Evolutionary conservation across 2,113 vertebrate species (phyloP).

Genomic region (Pardalotus punctatus): DNA sequence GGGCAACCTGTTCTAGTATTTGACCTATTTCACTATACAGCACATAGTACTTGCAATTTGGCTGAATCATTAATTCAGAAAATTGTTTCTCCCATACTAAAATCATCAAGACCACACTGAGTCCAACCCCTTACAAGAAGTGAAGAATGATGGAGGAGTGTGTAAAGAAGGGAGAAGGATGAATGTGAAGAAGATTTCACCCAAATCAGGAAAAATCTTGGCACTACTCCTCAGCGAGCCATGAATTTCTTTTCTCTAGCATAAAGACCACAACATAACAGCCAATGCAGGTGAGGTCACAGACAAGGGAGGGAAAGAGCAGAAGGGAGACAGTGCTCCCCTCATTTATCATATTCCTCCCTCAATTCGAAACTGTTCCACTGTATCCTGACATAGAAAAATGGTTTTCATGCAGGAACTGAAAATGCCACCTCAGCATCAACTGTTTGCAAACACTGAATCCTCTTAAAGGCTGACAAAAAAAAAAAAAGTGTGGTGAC

Average conservation of each 20-base stretch:
- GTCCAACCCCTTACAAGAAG: neutral
- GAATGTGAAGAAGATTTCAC: neutral
- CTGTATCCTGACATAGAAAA: neutral
- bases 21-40: neutral
- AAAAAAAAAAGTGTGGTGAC: neutral
- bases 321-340: neutral
- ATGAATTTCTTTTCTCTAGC: neutral
- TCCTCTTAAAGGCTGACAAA: constrained; percentile 19
- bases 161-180: neutral
- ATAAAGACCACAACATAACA: fast-evolving
- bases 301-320: neutral
- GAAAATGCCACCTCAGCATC: constrained; percentile 64
- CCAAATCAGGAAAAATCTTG: neutral
- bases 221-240: neutral
- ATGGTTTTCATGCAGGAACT: constrained; percentile 45
- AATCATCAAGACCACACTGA: neutral
- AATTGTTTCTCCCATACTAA: neutral
- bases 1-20: neutral
- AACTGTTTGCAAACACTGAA: constrained; percentile 32
- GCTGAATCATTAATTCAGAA: neutral
- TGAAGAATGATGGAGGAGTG: neutral
- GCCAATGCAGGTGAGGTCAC: neutral
- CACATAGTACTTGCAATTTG: neutral
- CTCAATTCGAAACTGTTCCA: neutral
- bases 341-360: neutral